These are phyloP conservation scores for Nemapogon koenigi DNA, from an alignment of 2,888 invertebrate species.

Conservation along the genomic window DNA sequence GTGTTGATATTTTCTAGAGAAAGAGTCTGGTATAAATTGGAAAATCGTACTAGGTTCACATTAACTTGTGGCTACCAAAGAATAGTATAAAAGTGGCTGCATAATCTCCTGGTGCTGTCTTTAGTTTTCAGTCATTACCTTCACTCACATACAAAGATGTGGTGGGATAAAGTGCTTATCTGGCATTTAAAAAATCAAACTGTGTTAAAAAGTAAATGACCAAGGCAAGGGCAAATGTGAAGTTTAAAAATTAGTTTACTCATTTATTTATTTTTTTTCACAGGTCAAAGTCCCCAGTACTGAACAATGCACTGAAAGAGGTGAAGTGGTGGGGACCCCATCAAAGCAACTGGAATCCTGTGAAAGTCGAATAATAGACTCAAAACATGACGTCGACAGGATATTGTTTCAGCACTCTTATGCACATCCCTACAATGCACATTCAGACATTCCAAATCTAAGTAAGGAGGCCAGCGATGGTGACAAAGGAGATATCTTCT, in stretches of 20 bases:
- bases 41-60: background rate
- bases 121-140: too few relatives aligned
- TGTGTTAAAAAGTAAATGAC: too few relatives aligned
- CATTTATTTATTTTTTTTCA: too few relatives aligned
- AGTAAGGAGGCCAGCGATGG: conserved; percentile 31
- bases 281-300: conserved; percentile 42
- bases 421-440: conserved; percentile 48
- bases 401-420: conserved; percentile 59
- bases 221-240: too few relatives aligned
- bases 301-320: conserved; percentile 54
- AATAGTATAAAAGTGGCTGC: too few relatives aligned
- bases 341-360: conserved; percentile 85
- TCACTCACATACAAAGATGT: too few relatives aligned
- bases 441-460: conserved; percentile 19
- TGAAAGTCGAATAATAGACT: conserved; percentile 64
- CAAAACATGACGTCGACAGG: conserved; percentile 48
- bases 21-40: background rate
- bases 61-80: background rate
- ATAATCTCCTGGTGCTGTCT: too few relatives aligned
- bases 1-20: background rate
- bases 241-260: too few relatives aligned
- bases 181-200: too few relatives aligned
- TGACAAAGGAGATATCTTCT: conserved; percentile 69
- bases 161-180: too few relatives aligned
- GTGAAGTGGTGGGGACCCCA: conserved; percentile 88